A percentile compares a stretch with the other conserved stretches of the same genome.
Evolutionary conservation across 1,140 invertebrate species (phyloP).

Genomic region (Drosophila guanche): DNA sequence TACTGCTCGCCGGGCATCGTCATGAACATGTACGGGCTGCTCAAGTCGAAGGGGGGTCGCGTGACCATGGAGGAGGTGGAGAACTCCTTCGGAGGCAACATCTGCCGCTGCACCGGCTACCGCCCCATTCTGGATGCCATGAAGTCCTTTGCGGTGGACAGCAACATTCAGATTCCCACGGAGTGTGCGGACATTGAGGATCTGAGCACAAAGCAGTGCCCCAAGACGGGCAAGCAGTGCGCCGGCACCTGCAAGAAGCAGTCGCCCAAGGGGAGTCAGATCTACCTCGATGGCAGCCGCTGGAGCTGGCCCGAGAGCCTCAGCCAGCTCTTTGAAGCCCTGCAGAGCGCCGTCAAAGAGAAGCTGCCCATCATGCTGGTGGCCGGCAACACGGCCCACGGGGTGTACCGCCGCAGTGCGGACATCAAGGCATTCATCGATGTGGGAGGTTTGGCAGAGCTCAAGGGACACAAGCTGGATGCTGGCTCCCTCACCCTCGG

Average conservation of each 20-base stretch:
- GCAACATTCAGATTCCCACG: slow-evolving; percentile 87
- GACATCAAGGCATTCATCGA: slow-evolving; percentile 88
- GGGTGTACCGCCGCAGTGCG: slow-evolving; percentile 85
- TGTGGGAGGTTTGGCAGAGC: slow-evolving; percentile 87
- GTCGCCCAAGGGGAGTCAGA: slow-evolving; percentile 33
- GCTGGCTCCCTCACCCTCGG: slow-evolving; percentile 85
- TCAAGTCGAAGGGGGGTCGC: slow-evolving; percentile 84
- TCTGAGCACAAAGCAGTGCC: slow-evolving; percentile 54
- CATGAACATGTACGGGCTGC: slow-evolving; percentile 92
- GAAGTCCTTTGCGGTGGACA: slow-evolving; percentile 89
- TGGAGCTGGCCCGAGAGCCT: slow-evolving; percentile 83
- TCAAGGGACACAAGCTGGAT: slow-evolving; percentile 84
- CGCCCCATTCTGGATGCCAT: slow-evolving; percentile 93
- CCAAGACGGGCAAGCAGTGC: slow-evolving; percentile 67
- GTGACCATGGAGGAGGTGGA: slow-evolving; percentile 90
- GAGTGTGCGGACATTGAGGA: slow-evolving; percentile 78
- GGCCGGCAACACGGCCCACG: slow-evolving; percentile 85
- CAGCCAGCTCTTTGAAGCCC: slow-evolving; percentile 85
- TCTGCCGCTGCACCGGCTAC: slow-evolving; percentile 95
- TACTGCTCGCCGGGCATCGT: slow-evolving; percentile 93
- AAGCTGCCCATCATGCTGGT: slow-evolving; percentile 84
- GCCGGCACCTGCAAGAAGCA: slow-evolving; percentile 60
- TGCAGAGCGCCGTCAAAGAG: slow-evolving; percentile 84
- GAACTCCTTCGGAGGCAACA: slow-evolving; percentile 91
- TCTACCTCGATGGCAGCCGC: slow-evolving; percentile 69